A percentile compares a stretch with the other conserved stretches of the same genome.
These are phyloP conservation scores for Rhogogaster chlorosoma DNA, from an alignment of 2,888 invertebrate genomes.

Conservation along the genomic window DNA sequence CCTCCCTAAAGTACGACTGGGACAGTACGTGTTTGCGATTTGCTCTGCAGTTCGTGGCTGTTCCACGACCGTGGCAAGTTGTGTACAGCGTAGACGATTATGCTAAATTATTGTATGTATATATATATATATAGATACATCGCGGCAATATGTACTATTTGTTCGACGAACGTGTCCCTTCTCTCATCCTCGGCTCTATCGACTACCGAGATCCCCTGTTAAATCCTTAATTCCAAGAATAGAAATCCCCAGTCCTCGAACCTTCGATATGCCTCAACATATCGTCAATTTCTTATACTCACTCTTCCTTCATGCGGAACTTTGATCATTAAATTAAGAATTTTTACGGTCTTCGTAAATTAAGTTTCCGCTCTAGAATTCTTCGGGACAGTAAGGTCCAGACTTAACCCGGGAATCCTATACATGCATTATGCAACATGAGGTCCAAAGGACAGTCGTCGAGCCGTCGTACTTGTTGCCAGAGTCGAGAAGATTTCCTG, in stretches of 20 bases:
- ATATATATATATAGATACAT: slow-evolving; percentile 53
- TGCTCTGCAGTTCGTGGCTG: slow-evolving; percentile 64
- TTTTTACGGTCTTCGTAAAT: neutral
- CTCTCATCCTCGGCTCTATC: neutral
- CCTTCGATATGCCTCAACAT: neutral
- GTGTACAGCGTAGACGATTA: slow-evolving; percentile 65
- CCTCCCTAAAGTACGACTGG: slow-evolving; percentile 70
- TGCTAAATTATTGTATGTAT: slow-evolving; percentile 73
- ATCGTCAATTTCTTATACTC: too few species aligned
- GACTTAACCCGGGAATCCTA: neutral
- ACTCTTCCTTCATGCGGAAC: neutral
- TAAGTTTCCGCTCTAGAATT: neutral
- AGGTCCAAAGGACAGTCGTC: slow-evolving; percentile 38
- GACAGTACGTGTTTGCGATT: slow-evolving; percentile 67
- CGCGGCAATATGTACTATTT: slow-evolving; percentile 62
- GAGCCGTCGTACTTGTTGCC: slow-evolving; percentile 60
- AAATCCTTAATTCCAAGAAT: neutral
- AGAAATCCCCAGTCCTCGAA: neutral
- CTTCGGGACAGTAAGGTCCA: neutral
- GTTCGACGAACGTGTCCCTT: slow-evolving; percentile 52
- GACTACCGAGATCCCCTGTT: neutral
- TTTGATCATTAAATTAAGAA: neutral
- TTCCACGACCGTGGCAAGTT: slow-evolving; percentile 42
- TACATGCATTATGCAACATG: slow-evolving; percentile 57
- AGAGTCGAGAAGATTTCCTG: slow-evolving; percentile 56